phyloP scores from a whole-genome alignment of 2,113 vertebrate species.

The Ceyx cyanopectus region DNA sequence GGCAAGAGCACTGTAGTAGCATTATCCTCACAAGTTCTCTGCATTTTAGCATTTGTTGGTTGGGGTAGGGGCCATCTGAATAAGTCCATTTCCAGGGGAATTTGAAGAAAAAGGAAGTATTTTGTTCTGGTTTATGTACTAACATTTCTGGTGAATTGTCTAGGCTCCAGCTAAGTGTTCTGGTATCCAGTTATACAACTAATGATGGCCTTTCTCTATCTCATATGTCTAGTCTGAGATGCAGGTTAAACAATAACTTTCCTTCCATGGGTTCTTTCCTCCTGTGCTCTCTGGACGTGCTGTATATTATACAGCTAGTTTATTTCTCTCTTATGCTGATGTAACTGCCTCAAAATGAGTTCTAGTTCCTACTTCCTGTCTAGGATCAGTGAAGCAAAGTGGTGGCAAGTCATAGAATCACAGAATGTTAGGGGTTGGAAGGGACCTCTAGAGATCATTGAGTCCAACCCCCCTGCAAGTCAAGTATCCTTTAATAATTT shows the following conservation, averaged over 20 bases:
- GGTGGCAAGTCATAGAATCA: background rate
- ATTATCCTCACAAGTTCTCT: background rate
- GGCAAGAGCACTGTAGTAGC: background rate
- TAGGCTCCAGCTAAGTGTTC: background rate
- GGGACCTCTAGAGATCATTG: too few species aligned
- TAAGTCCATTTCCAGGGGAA: background rate
- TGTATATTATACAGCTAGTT: background rate
- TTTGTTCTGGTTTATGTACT: background rate
- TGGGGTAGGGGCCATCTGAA: background rate
- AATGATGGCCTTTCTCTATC: background rate
- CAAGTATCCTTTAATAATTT: background rate
- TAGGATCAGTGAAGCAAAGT: background rate
- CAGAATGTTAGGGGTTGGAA: too few species aligned
- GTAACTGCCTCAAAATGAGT: background rate
- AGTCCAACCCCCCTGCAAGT: background rate
- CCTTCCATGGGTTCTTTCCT: background rate
- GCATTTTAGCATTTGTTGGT: background rate
- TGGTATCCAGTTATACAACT: fast-evolving
- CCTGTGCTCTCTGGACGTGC: constrained; percentile 19
- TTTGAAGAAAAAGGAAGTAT: background rate
- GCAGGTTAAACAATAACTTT: constrained; percentile 54
- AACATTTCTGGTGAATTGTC: background rate
- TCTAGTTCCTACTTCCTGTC: background rate
- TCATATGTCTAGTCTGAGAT: background rate
- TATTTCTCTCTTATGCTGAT: background rate